Base-by-base conservation (phyloP, 2,113 vertebrate genomes). In the Peromyscus polionotus region DNA sequence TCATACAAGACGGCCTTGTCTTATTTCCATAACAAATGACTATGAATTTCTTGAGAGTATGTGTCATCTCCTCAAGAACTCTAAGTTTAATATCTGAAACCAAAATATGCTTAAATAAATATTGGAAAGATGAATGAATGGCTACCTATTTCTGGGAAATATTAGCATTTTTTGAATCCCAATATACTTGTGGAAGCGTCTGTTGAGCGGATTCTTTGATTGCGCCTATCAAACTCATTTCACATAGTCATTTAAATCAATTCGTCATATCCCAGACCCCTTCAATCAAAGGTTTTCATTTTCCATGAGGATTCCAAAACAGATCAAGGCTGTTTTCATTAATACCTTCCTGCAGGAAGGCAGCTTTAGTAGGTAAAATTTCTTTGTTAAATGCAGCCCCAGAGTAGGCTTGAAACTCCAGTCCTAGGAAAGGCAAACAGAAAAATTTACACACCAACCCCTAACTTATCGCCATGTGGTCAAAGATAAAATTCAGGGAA, bases 11-110 rank as follows among this genome's bases (percentile, higher is more conserved):
- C 1, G 45, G 48, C 17, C 0, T 86, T 54, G 24, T 28, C 57
- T 90, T 79, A 42, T 70, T 91, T 90, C 51, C 77, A 75, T 65
- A 67, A 87, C 36, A 59, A 83, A 85, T 87, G 5, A 92, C 45
- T 91, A 85, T 89, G 39, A 86, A 89, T 94, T 95, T 89, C 68
- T 76, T 84, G 65, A 95, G 80, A 63, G 61, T 63, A 68, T n/a
- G 2, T 13, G 26, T 80, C 45, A 87, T 87, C 33, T 92, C 33
- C 11, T 93, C 13, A 39, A 65, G 19, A 89, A 84, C 20, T 73
- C 24, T 20, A 83, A 42, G 31, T 36, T 12, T 59, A 87, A 10
- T 95, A 28, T 65, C 80, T 84, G 61, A 93, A 92, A 95, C 68
- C 54, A 84, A 83, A 92, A 57, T 57, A 61, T 90, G 76, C 39